Percentiles rank a stretch among this genome's conserved stretches.
Conservation (phyloP, 2,113 vertebrate species). For the Crocuta crocuta region DNA sequence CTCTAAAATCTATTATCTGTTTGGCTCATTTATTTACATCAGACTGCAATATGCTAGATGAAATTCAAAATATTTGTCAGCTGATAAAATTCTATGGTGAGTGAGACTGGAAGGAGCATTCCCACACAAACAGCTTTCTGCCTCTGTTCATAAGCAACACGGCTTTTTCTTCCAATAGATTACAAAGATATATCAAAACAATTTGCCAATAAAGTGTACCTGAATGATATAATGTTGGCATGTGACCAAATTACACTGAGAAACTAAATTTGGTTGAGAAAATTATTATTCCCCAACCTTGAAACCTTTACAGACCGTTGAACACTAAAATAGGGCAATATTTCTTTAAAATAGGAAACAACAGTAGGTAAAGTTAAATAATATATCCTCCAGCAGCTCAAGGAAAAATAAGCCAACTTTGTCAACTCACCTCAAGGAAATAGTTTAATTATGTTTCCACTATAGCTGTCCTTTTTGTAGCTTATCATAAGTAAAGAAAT, state of each 20-base stretch:
- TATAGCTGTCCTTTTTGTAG: neutral
- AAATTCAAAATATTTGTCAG: neutral
- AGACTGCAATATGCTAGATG: neutral
- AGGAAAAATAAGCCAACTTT: constrained; percentile 48
- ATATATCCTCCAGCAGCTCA: neutral
- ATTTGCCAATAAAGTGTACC: neutral
- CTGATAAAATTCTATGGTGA: neutral
- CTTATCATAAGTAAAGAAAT: neutral
- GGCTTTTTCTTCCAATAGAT: neutral
- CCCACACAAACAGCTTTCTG: neutral
- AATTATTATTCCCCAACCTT: constrained; percentile 70
- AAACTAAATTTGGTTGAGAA: constrained; percentile 61
- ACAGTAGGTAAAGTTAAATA: constrained; percentile 53
- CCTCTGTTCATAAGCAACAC: neutral
- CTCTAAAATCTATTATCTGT: neutral
- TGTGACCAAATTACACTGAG: constrained; percentile 50
- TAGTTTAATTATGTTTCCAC: constrained; percentile 52
- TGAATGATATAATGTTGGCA: constrained; percentile 42
- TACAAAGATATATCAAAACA: constrained; percentile 7
- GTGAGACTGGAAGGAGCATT: neutral
- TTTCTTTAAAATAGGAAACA: constrained; percentile 68
- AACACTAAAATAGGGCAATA: constrained; percentile 61
- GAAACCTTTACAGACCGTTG: constrained; percentile 56
- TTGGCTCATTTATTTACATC: neutral
- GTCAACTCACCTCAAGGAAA: constrained; percentile 38